Conservation (phyloP, 2,113 vertebrate species). For the Rhipidura dahli region DNA sequence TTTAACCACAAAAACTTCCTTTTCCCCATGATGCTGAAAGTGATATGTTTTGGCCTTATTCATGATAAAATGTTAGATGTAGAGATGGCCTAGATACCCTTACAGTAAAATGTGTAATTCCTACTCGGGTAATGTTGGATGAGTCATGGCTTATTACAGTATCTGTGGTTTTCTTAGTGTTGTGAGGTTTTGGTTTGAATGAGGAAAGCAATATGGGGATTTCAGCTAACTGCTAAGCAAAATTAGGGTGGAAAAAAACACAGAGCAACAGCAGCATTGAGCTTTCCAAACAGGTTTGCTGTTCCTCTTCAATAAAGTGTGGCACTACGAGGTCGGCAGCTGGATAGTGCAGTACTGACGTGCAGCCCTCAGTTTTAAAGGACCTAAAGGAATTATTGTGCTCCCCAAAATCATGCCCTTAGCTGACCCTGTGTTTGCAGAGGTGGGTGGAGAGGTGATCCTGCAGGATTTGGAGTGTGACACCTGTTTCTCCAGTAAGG, state of each 20-base stretch:
- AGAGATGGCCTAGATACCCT: slow-evolving; percentile 65
- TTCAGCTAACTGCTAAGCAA: slow-evolving; percentile 53
- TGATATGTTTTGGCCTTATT: slow-evolving; percentile 53
- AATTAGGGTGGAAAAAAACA: slow-evolving; percentile 48
- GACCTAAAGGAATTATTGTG: background rate
- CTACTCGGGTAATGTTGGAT: slow-evolving; percentile 25
- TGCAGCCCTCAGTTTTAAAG: background rate
- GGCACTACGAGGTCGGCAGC: background rate
- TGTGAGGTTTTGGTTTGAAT: slow-evolving; percentile 51
- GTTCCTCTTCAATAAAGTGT: background rate
- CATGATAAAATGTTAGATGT: slow-evolving; percentile 54
- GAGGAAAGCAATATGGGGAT: slow-evolving; percentile 45
- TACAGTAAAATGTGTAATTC: slow-evolving; percentile 62
- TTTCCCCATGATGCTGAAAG: slow-evolving; percentile 36
- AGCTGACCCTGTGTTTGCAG: background rate
- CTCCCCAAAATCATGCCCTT: background rate
- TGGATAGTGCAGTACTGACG: background rate
- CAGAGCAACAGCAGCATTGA: background rate
- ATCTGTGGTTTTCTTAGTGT: slow-evolving; percentile 52
- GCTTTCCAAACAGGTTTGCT: slow-evolving; percentile 6
- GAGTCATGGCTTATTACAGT: slow-evolving; percentile 50
- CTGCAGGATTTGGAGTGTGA: background rate
- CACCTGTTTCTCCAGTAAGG: background rate
- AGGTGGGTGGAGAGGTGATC: background rate
- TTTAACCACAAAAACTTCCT: slow-evolving; percentile 68